Evolutionary conservation across 2,888 invertebrate species (phyloP).

Genomic region (Apoda limacodes): DNA sequence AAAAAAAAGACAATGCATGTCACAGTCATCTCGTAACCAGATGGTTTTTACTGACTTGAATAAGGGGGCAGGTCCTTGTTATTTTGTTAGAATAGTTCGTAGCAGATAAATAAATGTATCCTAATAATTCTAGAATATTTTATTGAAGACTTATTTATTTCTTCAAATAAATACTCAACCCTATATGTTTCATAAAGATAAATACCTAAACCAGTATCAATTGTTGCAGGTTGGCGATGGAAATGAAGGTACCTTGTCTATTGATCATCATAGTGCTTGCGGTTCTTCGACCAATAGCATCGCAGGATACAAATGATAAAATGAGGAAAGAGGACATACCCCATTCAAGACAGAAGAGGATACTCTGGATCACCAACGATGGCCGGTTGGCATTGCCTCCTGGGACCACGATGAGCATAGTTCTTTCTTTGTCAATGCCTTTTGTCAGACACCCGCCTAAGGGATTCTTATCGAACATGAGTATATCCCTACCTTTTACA

Average conservation of each 20-base stretch:
- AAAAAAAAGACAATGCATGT: too few species aligned
- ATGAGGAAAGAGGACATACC: slow-evolving; percentile 54
- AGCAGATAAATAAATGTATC: too few species aligned
- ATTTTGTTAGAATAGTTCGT: too few species aligned
- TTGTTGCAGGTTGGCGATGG: slow-evolving; percentile 51
- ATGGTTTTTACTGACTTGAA: too few species aligned
- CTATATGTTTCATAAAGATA: too few species aligned
- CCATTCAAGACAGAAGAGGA: slow-evolving; percentile 83
- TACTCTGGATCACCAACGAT: slow-evolving; percentile 88
- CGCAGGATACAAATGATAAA: slow-evolving; percentile 36
- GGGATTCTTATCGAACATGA: slow-evolving; percentile 86
- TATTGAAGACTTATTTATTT: too few species aligned
- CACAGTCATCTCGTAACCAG: too few species aligned
- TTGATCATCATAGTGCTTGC: slow-evolving; percentile 58
- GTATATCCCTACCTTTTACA: slow-evolving; percentile 85
- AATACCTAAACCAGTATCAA: too few species aligned
- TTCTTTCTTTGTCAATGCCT: slow-evolving; percentile 84
- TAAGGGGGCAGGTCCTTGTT: too few species aligned
- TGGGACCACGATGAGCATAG: slow-evolving; percentile 82
- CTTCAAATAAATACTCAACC: too few species aligned
- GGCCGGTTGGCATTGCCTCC: slow-evolving; percentile 87
- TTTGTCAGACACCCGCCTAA: slow-evolving; percentile 87
- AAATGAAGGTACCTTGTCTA: slow-evolving; percentile 50
- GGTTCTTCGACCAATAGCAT: slow-evolving; percentile 51
- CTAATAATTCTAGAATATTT: too few species aligned